phyloP scores from a whole-genome alignment of 2,113 vertebrate species.

The Mionectes macconnelli region DNA sequence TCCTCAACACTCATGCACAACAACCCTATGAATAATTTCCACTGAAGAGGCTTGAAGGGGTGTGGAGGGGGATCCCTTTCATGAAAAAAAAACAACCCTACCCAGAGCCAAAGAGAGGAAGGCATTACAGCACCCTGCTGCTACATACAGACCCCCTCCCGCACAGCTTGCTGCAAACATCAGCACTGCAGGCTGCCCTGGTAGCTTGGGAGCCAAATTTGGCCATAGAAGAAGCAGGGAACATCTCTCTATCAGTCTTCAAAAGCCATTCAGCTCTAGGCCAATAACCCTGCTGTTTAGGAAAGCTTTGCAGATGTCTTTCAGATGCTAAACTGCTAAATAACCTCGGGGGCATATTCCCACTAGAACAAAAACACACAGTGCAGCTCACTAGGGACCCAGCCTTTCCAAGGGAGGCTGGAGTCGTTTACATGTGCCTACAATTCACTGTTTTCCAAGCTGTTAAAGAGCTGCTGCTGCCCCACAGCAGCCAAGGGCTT shows the following conservation, averaged over 20 bases:
- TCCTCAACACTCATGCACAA: not conserved
- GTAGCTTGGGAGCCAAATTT: not conserved
- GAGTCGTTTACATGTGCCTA: not conserved
- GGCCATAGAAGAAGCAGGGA: not conserved
- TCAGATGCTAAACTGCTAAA: conserved; percentile 61
- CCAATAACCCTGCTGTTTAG: conserved; percentile 14
- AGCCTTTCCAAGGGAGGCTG: not conserved
- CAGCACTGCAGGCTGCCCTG: not conserved
- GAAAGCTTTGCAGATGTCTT: conserved; percentile 11
- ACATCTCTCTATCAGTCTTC: not conserved
- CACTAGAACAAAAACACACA: conserved; percentile 47
- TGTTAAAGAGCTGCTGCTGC: not conserved
- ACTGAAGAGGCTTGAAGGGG: not conserved
- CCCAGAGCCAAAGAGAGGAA: not conserved
- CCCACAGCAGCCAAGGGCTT: not conserved
- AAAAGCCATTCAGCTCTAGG: not conserved
- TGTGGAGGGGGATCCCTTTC: not conserved
- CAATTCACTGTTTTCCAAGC: not conserved
- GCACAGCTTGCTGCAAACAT: not conserved
- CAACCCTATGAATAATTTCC: not conserved
- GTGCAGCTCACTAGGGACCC: not conserved
- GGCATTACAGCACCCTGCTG: not conserved
- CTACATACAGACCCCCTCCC: not conserved
- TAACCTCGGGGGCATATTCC: conserved; percentile 60
- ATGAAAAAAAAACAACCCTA: not conserved